A percentile compares a stretch with the other conserved stretches of the same genome.
These are phyloP conservation scores for Gnathonemus echidnorhynchus DNA, from an alignment of 2,113 vertebrate genomes.

Conservation along the genomic window DNA sequence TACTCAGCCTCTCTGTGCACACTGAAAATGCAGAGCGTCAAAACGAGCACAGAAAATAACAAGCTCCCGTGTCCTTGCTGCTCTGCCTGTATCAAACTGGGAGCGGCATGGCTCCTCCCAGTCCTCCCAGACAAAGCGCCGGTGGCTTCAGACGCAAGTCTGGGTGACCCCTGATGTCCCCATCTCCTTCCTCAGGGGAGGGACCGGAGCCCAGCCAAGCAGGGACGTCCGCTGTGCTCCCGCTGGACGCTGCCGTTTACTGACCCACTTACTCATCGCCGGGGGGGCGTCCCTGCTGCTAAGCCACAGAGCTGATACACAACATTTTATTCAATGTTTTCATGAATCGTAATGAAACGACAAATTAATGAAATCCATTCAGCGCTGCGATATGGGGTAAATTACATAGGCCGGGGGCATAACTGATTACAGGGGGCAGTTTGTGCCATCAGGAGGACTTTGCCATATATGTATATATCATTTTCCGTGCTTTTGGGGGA, in stretches of 20 bases:
- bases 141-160: constrained; percentile 46
- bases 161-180: background rate
- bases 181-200: background rate
- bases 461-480: background rate
- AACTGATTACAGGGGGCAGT: background rate
- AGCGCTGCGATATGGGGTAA: background rate
- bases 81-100: background rate
- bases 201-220: background rate
- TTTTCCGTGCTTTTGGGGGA: background rate
- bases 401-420: background rate
- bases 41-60: background rate
- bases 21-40: background rate
- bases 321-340: background rate
- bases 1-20: background rate
- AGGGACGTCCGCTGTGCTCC: background rate
- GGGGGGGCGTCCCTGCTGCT: background rate
- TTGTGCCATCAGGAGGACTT: background rate
- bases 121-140: constrained; percentile 24
- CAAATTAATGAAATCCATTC: background rate
- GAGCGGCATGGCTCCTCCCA: background rate
- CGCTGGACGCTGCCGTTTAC: background rate
- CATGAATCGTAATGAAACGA: background rate
- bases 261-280: constrained; percentile 16
- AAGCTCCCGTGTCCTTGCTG: background rate
- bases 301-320: background rate